Conservation (phyloP, 2,113 vertebrate species). For the Isichthys henryi region DNA sequence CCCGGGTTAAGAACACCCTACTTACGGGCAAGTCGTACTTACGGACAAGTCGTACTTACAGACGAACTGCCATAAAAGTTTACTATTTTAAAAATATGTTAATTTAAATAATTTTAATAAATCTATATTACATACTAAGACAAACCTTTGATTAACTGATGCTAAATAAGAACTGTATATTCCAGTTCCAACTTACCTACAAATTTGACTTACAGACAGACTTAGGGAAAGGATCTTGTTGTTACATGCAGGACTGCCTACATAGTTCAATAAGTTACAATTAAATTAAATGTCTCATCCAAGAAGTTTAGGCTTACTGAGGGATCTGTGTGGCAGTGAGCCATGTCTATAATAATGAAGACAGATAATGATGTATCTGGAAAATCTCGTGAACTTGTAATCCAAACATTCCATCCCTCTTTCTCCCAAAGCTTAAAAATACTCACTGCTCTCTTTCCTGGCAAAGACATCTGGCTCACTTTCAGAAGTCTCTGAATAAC, state of each 20-base stretch:
- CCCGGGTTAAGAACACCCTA: no score
- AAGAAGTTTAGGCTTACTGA: neutral
- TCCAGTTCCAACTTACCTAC: neutral
- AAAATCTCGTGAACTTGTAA: neutral
- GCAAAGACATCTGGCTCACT: neutral
- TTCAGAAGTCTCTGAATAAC: neutral
- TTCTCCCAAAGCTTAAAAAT: neutral
- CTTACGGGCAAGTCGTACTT: neutral
- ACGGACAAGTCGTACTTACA: neutral
- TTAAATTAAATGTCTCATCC: neutral
- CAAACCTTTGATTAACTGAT: neutral
- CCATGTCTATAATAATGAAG: neutral
- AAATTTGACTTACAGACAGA: neutral
- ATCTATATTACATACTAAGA: neutral
- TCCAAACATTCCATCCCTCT: neutral
- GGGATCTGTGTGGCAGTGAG: neutral
- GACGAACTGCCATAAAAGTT: neutral
- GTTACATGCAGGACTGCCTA: neutral
- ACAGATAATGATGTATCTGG: neutral
- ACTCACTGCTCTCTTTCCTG: slow-evolving; percentile 8
- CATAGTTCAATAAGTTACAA: neutral
- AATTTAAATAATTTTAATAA: neutral
- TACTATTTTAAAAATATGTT: neutral
- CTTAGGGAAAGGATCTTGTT: neutral
- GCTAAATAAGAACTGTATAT: neutral